Conservation (phyloP, 2,797 vertebrate genomes). For the Harpagifer antarcticus region DNA sequence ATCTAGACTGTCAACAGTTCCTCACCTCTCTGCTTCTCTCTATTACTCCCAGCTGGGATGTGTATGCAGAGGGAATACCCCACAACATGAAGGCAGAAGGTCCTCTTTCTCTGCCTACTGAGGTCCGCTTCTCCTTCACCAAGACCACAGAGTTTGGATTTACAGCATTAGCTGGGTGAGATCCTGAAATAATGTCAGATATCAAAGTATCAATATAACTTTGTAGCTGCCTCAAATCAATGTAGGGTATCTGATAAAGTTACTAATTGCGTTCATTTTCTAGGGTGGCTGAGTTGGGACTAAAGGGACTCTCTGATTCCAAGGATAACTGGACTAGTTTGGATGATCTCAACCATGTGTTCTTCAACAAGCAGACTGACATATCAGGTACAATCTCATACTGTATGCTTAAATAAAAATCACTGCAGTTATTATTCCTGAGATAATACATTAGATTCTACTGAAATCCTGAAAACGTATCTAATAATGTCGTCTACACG, state of each 20-base stretch:
- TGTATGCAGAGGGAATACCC: conserved; percentile 48
- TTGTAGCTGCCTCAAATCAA: not conserved
- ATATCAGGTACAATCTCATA: conserved; percentile 53
- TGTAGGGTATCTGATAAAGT: not conserved
- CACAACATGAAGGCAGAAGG: conserved; percentile 19
- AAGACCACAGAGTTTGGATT: conserved; percentile 45
- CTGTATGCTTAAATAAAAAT: not conserved
- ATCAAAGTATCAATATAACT: not conserved
- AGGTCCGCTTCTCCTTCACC: conserved; percentile 72
- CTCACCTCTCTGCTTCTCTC: not conserved
- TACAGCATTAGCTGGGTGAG: conserved; percentile 52
- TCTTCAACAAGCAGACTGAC: conserved; percentile 39
- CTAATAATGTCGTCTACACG: no score
- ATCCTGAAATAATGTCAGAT: not conserved
- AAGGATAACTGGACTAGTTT: conserved; percentile 44
- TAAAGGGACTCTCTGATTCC: conserved; percentile 31
- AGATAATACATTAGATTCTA: not conserved
- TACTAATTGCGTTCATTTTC: not conserved
- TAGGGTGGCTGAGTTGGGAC: conserved; percentile 57
- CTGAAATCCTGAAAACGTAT: not conserved
- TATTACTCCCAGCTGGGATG: conserved; percentile 54
- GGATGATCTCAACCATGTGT: conserved; percentile 43
- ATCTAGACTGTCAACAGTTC: not conserved
- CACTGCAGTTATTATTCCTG: not conserved
- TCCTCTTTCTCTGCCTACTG: conserved; percentile 40